These are phyloP conservation scores for Stylophora pistillata DNA, from an alignment of 64 coral and sea anemone species.

Conservation along the genomic window DNA sequence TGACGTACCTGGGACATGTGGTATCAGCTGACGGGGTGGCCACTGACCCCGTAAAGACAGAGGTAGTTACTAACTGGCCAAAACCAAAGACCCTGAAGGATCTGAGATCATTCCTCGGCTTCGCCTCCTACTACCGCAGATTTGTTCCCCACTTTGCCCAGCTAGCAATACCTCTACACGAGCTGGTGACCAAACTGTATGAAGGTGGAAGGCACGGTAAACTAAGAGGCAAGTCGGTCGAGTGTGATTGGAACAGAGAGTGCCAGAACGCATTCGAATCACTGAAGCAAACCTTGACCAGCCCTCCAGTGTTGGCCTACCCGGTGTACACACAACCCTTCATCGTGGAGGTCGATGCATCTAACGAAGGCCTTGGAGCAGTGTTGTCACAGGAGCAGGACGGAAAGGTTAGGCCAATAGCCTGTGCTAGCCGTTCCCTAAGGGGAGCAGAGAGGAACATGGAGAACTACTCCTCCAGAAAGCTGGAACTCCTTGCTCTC, in stretches of 20 bases:
- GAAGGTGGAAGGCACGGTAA: conserved; percentile 9
- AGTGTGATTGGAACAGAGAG: background rate
- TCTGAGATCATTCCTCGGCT: conserved; percentile 50
- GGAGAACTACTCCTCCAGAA: conserved; percentile 9
- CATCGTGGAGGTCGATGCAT: conserved; percentile 51
- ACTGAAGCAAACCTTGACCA: conserved; percentile 14
- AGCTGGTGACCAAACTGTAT: conserved; percentile 45
- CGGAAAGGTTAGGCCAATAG: conserved; percentile 17
- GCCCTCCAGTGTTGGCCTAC: conserved; percentile 7
- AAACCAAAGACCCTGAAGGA: conserved; percentile 35
- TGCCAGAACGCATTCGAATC: conserved; percentile 34
- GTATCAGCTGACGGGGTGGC: conserved; percentile 41
- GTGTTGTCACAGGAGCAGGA: conserved; percentile 16
- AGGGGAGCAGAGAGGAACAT: background rate
- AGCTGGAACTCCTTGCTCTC: conserved; percentile 12
- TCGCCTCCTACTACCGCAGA: conserved; percentile 30
- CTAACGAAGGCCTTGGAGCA: conserved; percentile 14
- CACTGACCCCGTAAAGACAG: conserved; percentile 47
- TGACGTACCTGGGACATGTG: conserved; percentile 50
- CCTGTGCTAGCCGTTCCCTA: background rate
- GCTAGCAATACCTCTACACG: conserved; percentile 35
- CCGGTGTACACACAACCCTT: conserved; percentile 39
- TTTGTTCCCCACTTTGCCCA: conserved; percentile 38
- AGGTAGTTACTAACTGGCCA: conserved; percentile 47
- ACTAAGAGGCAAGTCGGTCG: background rate